A percentile compares a stretch with the other conserved stretches of the same genome.
Conservation (phyloP, 2,113 vertebrate species). For the Turnix velox region DNA sequence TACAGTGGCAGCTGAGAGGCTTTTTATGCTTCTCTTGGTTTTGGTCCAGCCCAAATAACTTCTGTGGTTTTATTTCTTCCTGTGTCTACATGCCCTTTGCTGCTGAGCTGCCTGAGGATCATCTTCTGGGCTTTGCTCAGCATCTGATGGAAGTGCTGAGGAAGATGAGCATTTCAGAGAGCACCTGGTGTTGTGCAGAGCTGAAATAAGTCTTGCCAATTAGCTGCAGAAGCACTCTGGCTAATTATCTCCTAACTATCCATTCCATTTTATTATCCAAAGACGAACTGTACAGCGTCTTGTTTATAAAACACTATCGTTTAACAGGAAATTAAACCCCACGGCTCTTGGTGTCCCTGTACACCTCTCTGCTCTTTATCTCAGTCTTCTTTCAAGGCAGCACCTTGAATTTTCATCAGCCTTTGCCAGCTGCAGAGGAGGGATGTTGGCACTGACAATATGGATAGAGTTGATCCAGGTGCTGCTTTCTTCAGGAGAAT, state of each 20-base stretch:
- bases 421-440: neutral
- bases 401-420: neutral
- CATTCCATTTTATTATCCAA: neutral
- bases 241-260: constrained; percentile 4
- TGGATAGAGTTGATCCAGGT: neutral
- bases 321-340: neutral
- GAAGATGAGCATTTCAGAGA: neutral
- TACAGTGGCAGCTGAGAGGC: neutral
- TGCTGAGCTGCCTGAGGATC: neutral
- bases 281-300: neutral
- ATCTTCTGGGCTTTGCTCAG: neutral
- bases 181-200: neutral
- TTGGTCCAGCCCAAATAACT: neutral
- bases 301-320: neutral
- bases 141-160: neutral
- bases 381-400: neutral
- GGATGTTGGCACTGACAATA: neutral
- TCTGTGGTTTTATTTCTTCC: neutral
- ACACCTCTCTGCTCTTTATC: neutral
- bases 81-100: neutral
- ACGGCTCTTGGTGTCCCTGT: neutral
- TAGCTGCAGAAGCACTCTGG: neutral
- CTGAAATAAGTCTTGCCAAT: neutral
- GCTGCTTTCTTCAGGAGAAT: neutral
- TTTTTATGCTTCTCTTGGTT: neutral